A percentile compares a stretch with the other conserved stretches of the same genome.
Evolutionary conservation across 2,113 vertebrate genomes (phyloP).

Genomic region (Salminus brasiliensis): DNA sequence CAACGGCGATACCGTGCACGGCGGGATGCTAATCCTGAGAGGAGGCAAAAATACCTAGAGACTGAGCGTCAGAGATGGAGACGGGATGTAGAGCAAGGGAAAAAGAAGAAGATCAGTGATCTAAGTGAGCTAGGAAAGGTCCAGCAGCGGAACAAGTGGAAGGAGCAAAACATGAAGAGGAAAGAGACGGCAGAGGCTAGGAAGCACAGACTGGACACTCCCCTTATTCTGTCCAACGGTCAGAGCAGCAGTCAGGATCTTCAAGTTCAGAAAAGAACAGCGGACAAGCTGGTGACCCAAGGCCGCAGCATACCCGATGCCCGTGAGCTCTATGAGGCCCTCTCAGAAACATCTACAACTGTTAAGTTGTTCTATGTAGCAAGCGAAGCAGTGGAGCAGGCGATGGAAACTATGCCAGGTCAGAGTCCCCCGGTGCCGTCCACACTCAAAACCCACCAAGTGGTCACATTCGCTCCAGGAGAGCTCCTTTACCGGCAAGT

Average conservation of each 20-base stretch:
- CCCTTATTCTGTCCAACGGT: too few relatives aligned
- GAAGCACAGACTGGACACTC: too few relatives aligned
- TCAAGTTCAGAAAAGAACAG: background rate
- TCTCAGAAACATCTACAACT: conserved; percentile 21
- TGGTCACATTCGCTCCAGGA: too few relatives aligned
- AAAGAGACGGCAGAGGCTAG: too few relatives aligned
- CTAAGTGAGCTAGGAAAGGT: conserved; percentile 30
- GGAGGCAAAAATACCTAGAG: conserved; percentile 35
- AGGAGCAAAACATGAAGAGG: too few relatives aligned
- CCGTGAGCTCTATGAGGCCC: conserved; percentile 2
- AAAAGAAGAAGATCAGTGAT: conserved; percentile 38
- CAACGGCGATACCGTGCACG: conserved; percentile 4
- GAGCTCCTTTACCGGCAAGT: too few relatives aligned
- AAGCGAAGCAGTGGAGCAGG: background rate
- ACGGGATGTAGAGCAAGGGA: conserved; percentile 28
- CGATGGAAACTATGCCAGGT: too few relatives aligned
- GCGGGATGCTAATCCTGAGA: conserved; percentile 34
- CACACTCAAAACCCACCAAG: too few relatives aligned
- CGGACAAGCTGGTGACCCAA: too few relatives aligned
- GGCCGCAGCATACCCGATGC: too few relatives aligned
- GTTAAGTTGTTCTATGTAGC: conserved; percentile 20
- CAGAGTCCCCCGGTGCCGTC: too few relatives aligned
- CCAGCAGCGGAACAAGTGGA: conserved; percentile 18
- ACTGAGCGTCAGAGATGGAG: conserved; percentile 27
- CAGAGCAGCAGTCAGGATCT: background rate